phyloP scores from a whole-genome alignment of 2,797 vertebrate species.

The Acanthopagrus latus region DNA sequence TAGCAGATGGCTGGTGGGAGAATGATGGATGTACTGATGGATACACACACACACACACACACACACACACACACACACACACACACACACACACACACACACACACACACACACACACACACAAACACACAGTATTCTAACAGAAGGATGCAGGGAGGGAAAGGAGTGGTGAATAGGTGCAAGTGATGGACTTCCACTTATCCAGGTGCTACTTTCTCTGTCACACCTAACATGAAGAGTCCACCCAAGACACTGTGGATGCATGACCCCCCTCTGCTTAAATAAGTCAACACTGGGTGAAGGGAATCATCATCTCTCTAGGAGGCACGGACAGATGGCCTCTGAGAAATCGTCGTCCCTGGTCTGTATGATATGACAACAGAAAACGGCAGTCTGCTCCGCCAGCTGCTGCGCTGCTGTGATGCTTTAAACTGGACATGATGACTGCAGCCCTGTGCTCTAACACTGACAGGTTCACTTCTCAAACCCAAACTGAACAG shows the following conservation, averaged over 20 bases:
- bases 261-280: background rate
- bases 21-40: constrained; percentile 65
- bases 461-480: constrained; percentile 6
- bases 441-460: background rate
- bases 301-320: background rate
- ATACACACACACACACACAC: constrained; percentile 14
- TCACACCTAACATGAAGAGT: background rate
- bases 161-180: constrained; percentile 12
- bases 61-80: constrained; percentile 17
- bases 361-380: constrained; percentile 51
- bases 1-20: constrained; percentile 69
- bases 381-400: constrained; percentile 39
- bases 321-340: constrained; percentile 63
- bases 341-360: constrained; percentile 60
- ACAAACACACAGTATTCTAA: constrained; percentile 30
- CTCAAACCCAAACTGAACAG: constrained; percentile 8
- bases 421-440: constrained; percentile 15
- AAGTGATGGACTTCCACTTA: background rate
- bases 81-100: constrained; percentile 13
- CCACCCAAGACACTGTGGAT: background rate
- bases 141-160: constrained; percentile 23
- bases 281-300: background rate
- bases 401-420: constrained; percentile 45
- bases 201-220: constrained; percentile 1
- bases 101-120: constrained; percentile 4